Conservation (phyloP, 2,113 vertebrate genomes). For the Eurypyga helias region DNA sequence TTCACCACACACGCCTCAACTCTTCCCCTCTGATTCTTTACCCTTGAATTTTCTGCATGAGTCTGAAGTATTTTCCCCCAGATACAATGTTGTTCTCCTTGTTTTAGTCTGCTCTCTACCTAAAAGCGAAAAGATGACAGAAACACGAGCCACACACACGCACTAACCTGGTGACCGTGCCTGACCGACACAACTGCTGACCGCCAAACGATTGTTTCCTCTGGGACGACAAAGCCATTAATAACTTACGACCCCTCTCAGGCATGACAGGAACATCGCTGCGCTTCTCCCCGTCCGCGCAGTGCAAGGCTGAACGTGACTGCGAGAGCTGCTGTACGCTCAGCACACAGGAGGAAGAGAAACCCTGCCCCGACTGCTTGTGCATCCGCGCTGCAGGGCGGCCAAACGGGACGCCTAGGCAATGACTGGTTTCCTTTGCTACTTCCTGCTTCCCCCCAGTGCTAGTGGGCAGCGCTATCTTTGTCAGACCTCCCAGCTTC, state of each 20-base stretch:
- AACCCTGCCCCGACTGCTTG: not conserved
- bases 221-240: slow-evolving; percentile 48
- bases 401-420: slow-evolving; percentile 29
- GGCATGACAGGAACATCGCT: slow-evolving; percentile 23
- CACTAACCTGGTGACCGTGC: slow-evolving; percentile 53
- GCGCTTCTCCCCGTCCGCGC: not conserved
- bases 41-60: not conserved
- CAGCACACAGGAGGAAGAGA: not conserved
- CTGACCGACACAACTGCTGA: slow-evolving; percentile 43
- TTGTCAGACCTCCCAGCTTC: slow-evolving; percentile 47
- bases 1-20: not conserved
- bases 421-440: slow-evolving; percentile 67
- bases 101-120: not conserved
- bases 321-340: not conserved
- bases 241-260: not conserved
- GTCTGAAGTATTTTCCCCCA: not conserved
- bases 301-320: not conserved
- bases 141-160: not conserved
- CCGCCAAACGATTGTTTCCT: not conserved
- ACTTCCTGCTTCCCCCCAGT: slow-evolving; percentile 64
- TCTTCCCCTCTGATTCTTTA: not conserved
- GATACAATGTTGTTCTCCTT: not conserved
- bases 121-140: not conserved
- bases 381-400: not conserved
- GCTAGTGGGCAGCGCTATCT: not conserved